Evolutionary conservation across 2,113 vertebrate genomes (phyloP).

Genomic region (Tetraodon nigroviridis): DNA sequence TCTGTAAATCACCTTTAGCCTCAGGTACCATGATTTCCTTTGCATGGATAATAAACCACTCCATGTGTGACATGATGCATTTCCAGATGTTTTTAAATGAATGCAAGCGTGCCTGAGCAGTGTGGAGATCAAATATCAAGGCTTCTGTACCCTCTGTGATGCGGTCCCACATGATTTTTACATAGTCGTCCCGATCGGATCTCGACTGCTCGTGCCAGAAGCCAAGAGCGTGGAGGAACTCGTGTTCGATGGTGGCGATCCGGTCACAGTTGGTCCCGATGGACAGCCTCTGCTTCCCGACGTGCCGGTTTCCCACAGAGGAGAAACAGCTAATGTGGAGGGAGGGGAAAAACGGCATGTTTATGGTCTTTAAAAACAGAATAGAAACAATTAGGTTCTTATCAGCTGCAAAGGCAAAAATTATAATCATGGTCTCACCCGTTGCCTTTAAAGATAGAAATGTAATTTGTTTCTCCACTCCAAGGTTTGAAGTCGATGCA

Average conservation of each 20-base stretch:
- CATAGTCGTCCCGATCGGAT: slow-evolving; percentile 84
- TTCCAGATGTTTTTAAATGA: too few species aligned
- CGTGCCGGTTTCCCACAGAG: slow-evolving; percentile 77
- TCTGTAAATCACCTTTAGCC: slow-evolving; percentile 4
- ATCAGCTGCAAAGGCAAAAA: not conserved
- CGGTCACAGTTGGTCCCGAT: slow-evolving; percentile 82
- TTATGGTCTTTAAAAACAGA: not conserved
- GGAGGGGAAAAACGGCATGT: not conserved
- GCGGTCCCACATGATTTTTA: slow-evolving; percentile 81
- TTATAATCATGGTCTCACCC: slow-evolving; percentile 73
- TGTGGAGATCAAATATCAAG: not conserved
- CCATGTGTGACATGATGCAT: not conserved
- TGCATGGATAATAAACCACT: not conserved
- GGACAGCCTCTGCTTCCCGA: slow-evolving; percentile 81
- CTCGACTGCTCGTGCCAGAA: slow-evolving; percentile 95
- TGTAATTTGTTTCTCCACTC: slow-evolving; percentile 86
- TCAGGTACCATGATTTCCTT: not conserved
- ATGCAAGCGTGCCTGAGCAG: not conserved
- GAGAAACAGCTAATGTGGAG: slow-evolving; percentile 83
- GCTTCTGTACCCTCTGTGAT: slow-evolving; percentile 76
- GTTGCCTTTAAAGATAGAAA: slow-evolving; percentile 84
- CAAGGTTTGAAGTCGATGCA: slow-evolving; percentile 94
- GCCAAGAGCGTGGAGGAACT: slow-evolving; percentile 88
- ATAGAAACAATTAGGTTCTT: not conserved
- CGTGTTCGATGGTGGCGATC: slow-evolving; percentile 82